Evolutionary conservation across 2,797 vertebrate genomes (phyloP), one percentile per base, ranked within the genome.

Genomic region (Zenarchopterus dispar): DNA sequence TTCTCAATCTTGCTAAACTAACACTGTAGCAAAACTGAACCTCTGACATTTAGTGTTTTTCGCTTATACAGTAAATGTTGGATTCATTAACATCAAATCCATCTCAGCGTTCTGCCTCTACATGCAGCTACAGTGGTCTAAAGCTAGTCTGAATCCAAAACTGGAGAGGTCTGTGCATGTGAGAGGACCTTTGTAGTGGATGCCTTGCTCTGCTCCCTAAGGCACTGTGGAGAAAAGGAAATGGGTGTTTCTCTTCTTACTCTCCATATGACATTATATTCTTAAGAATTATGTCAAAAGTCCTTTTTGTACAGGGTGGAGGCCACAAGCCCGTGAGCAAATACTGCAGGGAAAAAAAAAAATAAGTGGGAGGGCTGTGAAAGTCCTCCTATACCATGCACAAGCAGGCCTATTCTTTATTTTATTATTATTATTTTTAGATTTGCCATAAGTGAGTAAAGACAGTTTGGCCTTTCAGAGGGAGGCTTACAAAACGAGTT

Each of bases 251-350:
- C 75, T 81, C 72, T 63, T 63, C 50, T 42, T 43, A 62, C 66
- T 67, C 41, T 18, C 53, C 70, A 75, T 79, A 75, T 73, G 62
- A 84, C 77, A 67, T 77, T 44, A 74, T 80, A 78, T 54, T 63
- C 56, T 59, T 23, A 19, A 58, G 52, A 62, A 42, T 65, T 60
- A 75, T 55, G 68, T 75, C 43, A 67, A 47, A 77, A 51, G 64
- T 72, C 61, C 70, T 74, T 74, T 78, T 72, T 76, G 50, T 44
- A 66, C 39, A 73, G 73, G 75, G 79, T 78, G 75, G 70, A 81
- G 77, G 55, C 68, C 56, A 36, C 60, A 54, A 61, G 81, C 63
- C 64, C 62, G 67, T 2, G 3, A 73, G 62, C 31, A 74, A 77
- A 71, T 15, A 45, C 62, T 56, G 39, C 28, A 72, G 33, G 23